Evolutionary conservation across 2,113 vertebrate genomes (phyloP).

Genomic region (Meleagris gallopavo): DNA sequence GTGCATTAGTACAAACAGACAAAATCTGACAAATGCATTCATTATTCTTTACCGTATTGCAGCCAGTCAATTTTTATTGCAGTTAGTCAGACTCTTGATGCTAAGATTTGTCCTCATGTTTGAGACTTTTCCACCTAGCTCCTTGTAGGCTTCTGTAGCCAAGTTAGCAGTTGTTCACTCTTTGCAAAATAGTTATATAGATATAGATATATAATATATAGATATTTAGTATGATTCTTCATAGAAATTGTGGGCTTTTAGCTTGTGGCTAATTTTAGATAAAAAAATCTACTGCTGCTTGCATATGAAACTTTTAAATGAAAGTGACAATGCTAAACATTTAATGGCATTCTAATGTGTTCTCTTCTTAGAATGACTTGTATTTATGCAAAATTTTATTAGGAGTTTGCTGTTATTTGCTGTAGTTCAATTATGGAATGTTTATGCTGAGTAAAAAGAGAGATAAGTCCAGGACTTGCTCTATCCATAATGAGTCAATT

Average conservation of each 20-base stretch:
- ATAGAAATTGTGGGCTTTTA: background rate
- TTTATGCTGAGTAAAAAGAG: background rate
- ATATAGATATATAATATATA: background rate
- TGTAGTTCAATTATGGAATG: background rate
- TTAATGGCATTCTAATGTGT: background rate
- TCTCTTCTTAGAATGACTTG: background rate
- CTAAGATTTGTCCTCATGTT: background rate
- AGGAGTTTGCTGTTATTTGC: background rate
- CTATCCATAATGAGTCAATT: background rate
- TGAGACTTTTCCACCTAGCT: background rate
- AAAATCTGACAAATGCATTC: background rate
- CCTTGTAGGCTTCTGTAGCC: background rate
- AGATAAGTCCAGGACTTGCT: background rate
- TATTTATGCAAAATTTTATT: background rate
- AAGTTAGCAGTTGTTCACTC: background rate
- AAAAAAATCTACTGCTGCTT: background rate
- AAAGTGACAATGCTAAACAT: background rate
- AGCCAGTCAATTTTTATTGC: background rate
- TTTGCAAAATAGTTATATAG: background rate
- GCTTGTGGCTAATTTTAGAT: background rate
- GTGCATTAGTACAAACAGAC: background rate
- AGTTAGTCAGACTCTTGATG: background rate
- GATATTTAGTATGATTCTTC: background rate
- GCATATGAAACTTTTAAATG: background rate
- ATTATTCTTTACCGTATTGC: rapidly evolving